A percentile compares a stretch with the other conserved stretches of the same genome.
Conservation (phyloP, 2,113 vertebrate species). For the Martes martes region DNA sequence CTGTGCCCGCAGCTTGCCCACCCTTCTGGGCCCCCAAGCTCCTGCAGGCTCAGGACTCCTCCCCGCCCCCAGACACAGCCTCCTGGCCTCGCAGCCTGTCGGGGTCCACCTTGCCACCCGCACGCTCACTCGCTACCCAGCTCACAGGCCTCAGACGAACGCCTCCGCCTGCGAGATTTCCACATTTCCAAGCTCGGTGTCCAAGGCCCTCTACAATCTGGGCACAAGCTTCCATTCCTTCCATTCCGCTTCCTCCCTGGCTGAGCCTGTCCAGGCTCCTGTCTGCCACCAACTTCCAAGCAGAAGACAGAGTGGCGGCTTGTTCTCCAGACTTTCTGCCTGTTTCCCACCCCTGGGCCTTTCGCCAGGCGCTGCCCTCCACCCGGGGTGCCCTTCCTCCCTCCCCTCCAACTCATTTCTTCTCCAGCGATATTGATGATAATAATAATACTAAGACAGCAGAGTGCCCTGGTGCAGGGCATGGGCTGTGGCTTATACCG, state of each 20-base stretch:
- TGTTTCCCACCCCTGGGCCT: neutral
- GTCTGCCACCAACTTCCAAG: neutral
- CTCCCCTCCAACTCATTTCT: neutral
- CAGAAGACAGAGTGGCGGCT: neutral
- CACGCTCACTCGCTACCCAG: neutral
- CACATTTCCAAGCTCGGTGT: neutral
- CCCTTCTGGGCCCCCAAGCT: neutral
- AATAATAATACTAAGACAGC: neutral
- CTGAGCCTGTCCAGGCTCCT: neutral
- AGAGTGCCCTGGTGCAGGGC: fast-evolving
- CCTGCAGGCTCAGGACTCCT: neutral
- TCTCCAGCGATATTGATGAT: neutral
- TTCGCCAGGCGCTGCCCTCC: neutral
- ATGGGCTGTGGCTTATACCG: neutral
- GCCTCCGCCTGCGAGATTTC: neutral
- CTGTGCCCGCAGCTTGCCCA: neutral
- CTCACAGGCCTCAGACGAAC: fast-evolving
- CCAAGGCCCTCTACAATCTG: neutral
- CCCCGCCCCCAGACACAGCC: neutral
- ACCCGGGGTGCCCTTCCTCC: fast-evolving
- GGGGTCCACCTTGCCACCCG: neutral
- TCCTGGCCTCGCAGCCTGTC: neutral
- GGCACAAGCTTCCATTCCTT: neutral
- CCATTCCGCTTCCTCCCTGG: neutral
- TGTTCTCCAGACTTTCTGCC: neutral